phyloP scores from a whole-genome alignment of 2,888 invertebrate species.

The Trichopria drosophilae region DNA sequence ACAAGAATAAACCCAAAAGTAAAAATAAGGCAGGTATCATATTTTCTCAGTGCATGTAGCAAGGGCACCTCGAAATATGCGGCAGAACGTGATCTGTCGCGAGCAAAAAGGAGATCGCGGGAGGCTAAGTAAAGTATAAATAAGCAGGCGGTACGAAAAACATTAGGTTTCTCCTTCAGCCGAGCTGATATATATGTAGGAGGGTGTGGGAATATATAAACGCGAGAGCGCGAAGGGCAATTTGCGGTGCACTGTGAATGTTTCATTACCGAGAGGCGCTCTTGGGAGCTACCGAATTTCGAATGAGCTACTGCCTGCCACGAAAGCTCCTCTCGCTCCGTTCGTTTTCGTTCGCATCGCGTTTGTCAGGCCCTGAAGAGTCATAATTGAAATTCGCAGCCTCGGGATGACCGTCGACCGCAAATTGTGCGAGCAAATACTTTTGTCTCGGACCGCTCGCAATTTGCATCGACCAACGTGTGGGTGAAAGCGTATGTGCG shows the following conservation, averaged over 20 bases:
- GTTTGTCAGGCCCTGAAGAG: slow-evolving; percentile 48
- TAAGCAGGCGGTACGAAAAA: too few species aligned
- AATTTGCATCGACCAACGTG: slow-evolving; percentile 51
- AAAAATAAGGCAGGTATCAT: too few species aligned
- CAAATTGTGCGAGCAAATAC: slow-evolving; percentile 56
- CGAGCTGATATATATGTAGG: neutral
- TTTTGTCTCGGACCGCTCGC: slow-evolving; percentile 52
- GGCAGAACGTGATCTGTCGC: too few species aligned
- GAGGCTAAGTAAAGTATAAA: too few species aligned
- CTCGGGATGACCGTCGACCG: slow-evolving; percentile 49
- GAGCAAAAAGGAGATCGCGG: too few species aligned
- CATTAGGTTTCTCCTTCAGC: too few species aligned
- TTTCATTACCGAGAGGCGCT: slow-evolving; percentile 56
- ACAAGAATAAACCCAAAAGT: too few species aligned
- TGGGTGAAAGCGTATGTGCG: slow-evolving; percentile 25
- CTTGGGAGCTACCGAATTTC: slow-evolving; percentile 57
- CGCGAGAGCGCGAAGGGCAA: slow-evolving; percentile 46
- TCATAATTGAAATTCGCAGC: slow-evolving; percentile 58
- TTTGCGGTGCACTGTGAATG: slow-evolving; percentile 58
- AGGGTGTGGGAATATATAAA: slow-evolving; percentile 1
- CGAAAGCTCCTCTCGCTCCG: slow-evolving; percentile 25
- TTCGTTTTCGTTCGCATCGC: slow-evolving; percentile 36
- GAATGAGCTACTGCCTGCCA: slow-evolving; percentile 51
- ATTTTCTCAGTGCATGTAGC: too few species aligned
- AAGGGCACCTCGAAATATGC: too few species aligned